Conservation (phyloP, 2,797 vertebrate species). For the Clarias platycephalus region DNA sequence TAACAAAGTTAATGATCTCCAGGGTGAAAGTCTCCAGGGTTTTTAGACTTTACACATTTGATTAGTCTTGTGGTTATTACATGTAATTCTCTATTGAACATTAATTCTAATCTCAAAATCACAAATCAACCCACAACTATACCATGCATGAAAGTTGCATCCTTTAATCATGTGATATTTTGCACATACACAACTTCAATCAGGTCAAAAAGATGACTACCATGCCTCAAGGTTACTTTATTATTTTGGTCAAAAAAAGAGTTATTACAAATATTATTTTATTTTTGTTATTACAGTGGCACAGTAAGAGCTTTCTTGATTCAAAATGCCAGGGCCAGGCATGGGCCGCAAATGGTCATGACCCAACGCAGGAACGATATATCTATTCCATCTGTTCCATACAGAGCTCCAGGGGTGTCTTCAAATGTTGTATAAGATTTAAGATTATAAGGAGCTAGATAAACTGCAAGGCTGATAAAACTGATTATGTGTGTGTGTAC, state of each 20-base stretch:
- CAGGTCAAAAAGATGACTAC: neutral
- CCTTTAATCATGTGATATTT: neutral
- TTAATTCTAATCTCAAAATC: neutral
- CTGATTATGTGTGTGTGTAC: neutral
- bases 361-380: slow-evolving; percentile 1
- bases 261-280: neutral
- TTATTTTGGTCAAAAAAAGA: neutral
- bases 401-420: neutral
- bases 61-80: neutral
- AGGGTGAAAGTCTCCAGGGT: neutral
- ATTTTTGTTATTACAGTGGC: slow-evolving; percentile 32
- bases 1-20: neutral
- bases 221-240: slow-evolving; percentile 12
- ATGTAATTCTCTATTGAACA: neutral
- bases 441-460: slow-evolving; percentile 17
- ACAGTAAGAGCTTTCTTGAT: slow-evolving; percentile 8
- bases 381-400: slow-evolving; percentile 15
- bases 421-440: neutral
- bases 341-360: slow-evolving; percentile 37
- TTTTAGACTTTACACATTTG: neutral
- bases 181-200: neutral
- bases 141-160: neutral
- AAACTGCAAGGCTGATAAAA: slow-evolving; percentile 3
- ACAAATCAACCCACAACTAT: neutral
- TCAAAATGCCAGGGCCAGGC: no score